These are phyloP conservation scores for Dissostichus mawsoni DNA, from an alignment of 2,113 vertebrate species.

Conservation along the genomic window DNA sequence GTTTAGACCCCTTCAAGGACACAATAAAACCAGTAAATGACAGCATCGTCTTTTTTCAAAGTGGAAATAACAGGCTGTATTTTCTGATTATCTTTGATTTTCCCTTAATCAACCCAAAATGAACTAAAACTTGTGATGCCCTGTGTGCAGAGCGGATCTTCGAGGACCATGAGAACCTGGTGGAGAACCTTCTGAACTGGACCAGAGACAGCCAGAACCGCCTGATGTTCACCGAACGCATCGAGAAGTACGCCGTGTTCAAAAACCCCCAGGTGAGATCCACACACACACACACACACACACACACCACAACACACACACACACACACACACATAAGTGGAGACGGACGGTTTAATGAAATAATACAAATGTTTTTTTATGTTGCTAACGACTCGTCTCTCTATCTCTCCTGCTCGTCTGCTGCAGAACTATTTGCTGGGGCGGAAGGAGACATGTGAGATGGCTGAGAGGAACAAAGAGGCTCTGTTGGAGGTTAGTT, in stretches of 20 bases:
- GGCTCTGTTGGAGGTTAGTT: conserved; percentile 92
- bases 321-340: conserved; percentile 10
- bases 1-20: background rate
- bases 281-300: conserved; percentile 32
- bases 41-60: background rate
- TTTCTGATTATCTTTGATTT: background rate
- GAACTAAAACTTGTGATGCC: background rate
- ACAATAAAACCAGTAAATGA: background rate
- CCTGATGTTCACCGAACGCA: conserved; percentile 96
- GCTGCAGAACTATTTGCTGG: conserved; percentile 95
- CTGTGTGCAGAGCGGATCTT: conserved; percentile 91
- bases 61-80: no score
- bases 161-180: conserved; percentile 98
- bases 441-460: conserved; percentile 95
- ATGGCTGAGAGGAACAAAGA: conserved; percentile 99
- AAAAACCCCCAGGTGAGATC: conserved; percentile 94
- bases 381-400: background rate
- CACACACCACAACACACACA: background rate
- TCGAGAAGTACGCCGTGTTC: conserved; percentile 98
- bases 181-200: conserved; percentile 98
- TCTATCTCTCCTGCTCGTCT: conserved; percentile 14
- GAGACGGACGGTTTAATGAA: background rate
- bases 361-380: background rate
- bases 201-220: conserved; percentile 99
- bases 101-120: no score